A percentile compares a stretch with the other conserved stretches of the same genome.
Evolutionary conservation across 2,113 vertebrate genomes (phyloP).

Genomic region (Anolis sagrei): DNA sequence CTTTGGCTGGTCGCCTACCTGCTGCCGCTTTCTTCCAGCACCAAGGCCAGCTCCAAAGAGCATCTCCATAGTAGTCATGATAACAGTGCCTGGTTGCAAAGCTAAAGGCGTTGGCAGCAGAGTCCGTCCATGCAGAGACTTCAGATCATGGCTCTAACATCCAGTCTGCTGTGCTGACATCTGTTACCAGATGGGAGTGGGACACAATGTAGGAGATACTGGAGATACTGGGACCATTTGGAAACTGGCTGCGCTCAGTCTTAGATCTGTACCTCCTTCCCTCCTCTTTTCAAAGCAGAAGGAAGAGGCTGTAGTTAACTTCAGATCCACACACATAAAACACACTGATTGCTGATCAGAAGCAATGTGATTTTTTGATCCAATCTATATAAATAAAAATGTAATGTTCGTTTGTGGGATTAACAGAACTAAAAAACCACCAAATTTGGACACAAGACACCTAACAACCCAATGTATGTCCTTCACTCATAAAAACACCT

Average conservation of each 20-base stretch:
- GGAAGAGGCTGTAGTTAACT: constrained; percentile 21
- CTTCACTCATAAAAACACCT: too few relatives aligned
- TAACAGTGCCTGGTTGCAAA: constrained; percentile 1
- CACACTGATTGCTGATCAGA: neutral
- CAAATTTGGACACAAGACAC: too few relatives aligned
- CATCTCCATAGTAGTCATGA: neutral
- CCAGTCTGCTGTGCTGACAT: neutral
- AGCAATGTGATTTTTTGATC: neutral
- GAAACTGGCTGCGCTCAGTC: neutral
- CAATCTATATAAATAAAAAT: too few relatives aligned
- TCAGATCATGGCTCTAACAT: constrained; percentile 13
- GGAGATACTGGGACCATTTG: constrained; percentile 4
- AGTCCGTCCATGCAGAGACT: neutral
- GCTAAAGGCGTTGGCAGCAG: neutral
- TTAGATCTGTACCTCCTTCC: neutral
- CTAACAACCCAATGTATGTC: too few relatives aligned
- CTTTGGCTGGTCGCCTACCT: neutral
- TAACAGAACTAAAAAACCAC: too few relatives aligned
- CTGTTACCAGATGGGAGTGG: neutral
- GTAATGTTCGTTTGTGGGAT: too few relatives aligned
- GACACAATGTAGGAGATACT: neutral
- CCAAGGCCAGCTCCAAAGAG: constrained; percentile 27
- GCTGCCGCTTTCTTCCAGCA: constrained; percentile 3
- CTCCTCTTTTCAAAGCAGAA: neutral
- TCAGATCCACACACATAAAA: neutral